Evolutionary conservation across 2,888 invertebrate genomes (phyloP), one percentile per base, ranked within the genome.

Genomic region (Papilio protenor): DNA sequence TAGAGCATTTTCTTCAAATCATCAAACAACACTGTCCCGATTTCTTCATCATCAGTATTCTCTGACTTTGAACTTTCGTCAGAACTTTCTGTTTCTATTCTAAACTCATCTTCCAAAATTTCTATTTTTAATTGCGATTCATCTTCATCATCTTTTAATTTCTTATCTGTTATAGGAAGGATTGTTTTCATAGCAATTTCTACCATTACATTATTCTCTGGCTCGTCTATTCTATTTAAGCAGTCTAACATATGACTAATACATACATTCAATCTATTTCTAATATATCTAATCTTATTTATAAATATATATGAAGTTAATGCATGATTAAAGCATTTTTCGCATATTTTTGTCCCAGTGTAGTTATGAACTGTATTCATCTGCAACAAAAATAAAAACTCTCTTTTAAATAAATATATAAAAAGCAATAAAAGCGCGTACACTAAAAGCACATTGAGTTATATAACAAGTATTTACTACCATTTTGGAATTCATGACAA

Each of bases 21-120:
- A 16, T 78, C 77, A 40, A 70, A 71, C 45, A 61, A 27, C 40
- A 59, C 49, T 1, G n/a, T 70, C 18, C 40, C 55, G 12, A n/a
- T n/a, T 3, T 27, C 61, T 49, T 64, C 72, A 2, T 21, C 33
- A 14, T 40, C 47, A 27, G 70, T 10, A 16, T 72, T 33, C 14
- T 66, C 49, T 11, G 57, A 69, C 59, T 82, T 78, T 11, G 81
- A 77, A 21, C 78, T 82, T 8, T 79, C 79, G 18, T 84, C 88
- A 8, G 90, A 90, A 76, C 87, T 72, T 85, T 89, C 91, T 3
- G 90, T 88, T 81, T 90, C 83, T 0, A 88, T 11, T 85, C 94
- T 90, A 82, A 91, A 94, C 82, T 94, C 94, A 71, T 94, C 94
- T 87, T 94, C 94, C 75, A 94, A 79, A 10, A 93, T 88, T 45